A percentile compares a stretch with the other conserved stretches of the same genome.
phyloP scores from a whole-genome alignment of 2,797 vertebrate genomes.

The Sebastes variabilis region DNA sequence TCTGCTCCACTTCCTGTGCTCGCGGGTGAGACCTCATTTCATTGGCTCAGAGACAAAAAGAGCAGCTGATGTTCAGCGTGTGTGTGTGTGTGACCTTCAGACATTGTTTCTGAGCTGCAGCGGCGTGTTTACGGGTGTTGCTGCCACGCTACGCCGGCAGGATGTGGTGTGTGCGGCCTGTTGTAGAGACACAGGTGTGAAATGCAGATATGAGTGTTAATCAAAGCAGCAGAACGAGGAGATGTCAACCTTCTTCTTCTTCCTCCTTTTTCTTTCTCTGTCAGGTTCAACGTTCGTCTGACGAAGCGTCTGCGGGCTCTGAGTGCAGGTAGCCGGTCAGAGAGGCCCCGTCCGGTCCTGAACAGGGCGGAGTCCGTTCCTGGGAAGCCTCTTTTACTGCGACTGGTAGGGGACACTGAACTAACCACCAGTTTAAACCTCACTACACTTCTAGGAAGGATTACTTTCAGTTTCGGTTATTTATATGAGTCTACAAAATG shows the following conservation, averaged over 20 bases:
- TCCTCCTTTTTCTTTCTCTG: neutral
- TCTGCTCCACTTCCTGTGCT: conserved; percentile 96
- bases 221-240: conserved; percentile 21
- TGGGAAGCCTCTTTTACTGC: conserved; percentile 85
- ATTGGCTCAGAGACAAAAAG: neutral
- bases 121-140: neutral
- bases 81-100: neutral
- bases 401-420: conserved; percentile 65
- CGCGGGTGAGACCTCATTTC: conserved; percentile 85
- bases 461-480: too few relatives aligned
- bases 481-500: too few relatives aligned
- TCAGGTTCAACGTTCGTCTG: conserved; percentile 93
- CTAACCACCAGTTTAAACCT: neutral
- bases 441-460: neutral
- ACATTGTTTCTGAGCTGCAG: neutral
- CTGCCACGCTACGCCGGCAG: conserved; percentile 4
- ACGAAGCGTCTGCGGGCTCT: conserved; percentile 93
- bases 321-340: conserved; percentile 86
- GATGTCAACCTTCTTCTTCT: neutral
- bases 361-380: conserved; percentile 87
- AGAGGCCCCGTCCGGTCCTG: conserved; percentile 87
- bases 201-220: conserved; percentile 23
- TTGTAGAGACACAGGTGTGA: conserved; percentile 32
- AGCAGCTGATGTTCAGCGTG: neutral
- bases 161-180: conserved; percentile 45